Evolutionary conservation across 2,797 vertebrate species (phyloP).

Genomic region (Babyrousa celebensis): DNA sequence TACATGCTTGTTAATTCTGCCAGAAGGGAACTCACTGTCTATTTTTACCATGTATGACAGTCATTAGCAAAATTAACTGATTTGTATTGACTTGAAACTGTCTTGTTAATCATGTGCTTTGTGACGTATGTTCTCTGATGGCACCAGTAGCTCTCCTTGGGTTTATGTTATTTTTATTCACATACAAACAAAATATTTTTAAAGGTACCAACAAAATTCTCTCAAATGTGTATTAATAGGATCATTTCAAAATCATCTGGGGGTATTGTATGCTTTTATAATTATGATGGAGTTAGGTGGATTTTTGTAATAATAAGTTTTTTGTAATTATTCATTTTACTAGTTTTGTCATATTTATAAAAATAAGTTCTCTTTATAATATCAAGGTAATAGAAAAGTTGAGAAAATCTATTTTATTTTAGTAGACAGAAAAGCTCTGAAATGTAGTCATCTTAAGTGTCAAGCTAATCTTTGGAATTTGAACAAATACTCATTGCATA

Average conservation of each 20-base stretch:
- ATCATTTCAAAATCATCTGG: constrained; percentile 26
- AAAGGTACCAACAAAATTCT: constrained; percentile 1
- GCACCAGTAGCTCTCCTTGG: constrained; percentile 38
- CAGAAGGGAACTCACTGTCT: constrained; percentile 50
- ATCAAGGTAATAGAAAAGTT: neutral
- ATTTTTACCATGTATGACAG: constrained; percentile 75
- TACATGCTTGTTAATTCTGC: constrained; percentile 46
- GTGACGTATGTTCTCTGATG: constrained; percentile 65
- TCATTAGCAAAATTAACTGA: constrained; percentile 77
- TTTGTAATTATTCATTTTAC: constrained; percentile 32
- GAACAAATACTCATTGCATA: too few relatives aligned
- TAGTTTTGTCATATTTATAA: neutral
- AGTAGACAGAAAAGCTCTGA: too few relatives aligned
- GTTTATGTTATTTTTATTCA: constrained; percentile 73
- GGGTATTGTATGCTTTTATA: neutral
- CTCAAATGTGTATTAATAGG: neutral
- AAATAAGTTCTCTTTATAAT: constrained; percentile 13
- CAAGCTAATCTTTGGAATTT: too few relatives aligned
- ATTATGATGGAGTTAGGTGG: neutral
- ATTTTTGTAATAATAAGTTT: neutral
- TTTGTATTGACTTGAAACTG: constrained; percentile 67
- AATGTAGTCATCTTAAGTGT: too few relatives aligned
- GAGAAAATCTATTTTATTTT: too few relatives aligned
- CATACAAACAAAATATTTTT: constrained; percentile 13
- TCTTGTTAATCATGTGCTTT: constrained; percentile 65